A percentile compares a stretch with the other conserved stretches of the same genome.
phyloP scores from a whole-genome alignment of 2,888 invertebrate genomes.

The Scaptomyza parva region DNA sequence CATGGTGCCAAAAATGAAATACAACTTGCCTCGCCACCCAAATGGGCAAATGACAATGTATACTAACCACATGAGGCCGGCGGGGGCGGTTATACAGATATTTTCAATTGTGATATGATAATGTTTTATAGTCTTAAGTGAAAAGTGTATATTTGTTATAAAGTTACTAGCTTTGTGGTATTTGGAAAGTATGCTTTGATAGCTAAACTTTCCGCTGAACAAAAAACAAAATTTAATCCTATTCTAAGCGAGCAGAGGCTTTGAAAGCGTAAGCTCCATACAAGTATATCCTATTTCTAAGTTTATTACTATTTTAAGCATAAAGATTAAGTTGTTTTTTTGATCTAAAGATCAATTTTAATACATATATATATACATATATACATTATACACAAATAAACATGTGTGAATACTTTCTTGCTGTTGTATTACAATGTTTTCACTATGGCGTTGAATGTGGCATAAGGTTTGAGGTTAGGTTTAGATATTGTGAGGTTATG shows the following conservation, averaged over 20 bases:
- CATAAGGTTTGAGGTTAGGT: constrained; percentile 37
- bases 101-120: constrained; percentile 44
- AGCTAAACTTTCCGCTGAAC: constrained; percentile 8
- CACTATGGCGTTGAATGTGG: constrained; percentile 45
- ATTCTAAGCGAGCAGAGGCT: constrained; percentile 4
- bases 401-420: constrained; percentile 49
- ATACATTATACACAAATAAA: constrained; percentile 63
- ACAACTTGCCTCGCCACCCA: constrained; percentile 20
- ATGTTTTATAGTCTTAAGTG: constrained; percentile 39
- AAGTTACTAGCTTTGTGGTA: constrained; percentile 9
- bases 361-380: constrained; percentile 4
- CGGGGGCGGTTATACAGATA: neutral
- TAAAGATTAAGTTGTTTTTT: constrained; percentile 26
- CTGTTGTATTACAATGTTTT: constrained; percentile 52
- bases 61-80: neutral
- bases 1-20: constrained; percentile 50
- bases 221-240: neutral
- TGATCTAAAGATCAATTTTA: constrained; percentile 1
- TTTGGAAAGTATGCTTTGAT: constrained; percentile 24
- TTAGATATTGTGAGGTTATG: constrained; percentile 1
- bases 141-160: constrained; percentile 5
- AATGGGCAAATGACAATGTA: constrained; percentile 33
- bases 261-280: constrained; percentile 7
- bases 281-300: constrained; percentile 16
- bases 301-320: constrained; percentile 5